phyloP scores from a whole-genome alignment of 2,113 vertebrate species.

The Perccottus glenii region DNA sequence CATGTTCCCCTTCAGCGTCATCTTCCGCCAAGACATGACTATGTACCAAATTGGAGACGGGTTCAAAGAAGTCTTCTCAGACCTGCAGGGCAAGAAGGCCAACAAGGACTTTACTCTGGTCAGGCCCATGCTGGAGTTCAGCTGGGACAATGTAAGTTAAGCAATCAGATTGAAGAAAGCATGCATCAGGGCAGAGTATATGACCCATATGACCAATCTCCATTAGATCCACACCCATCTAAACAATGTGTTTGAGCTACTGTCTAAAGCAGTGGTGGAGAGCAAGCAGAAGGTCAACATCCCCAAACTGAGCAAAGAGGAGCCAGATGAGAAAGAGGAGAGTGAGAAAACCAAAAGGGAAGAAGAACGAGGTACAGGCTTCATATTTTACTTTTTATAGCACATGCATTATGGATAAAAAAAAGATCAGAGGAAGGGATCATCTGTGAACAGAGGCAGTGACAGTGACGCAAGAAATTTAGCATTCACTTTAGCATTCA shows the following conservation, averaged over 20 bases:
- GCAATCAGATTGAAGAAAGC: no score
- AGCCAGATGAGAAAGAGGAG: slow-evolving; percentile 73
- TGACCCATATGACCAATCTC: no score
- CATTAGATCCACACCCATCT: slow-evolving; percentile 77
- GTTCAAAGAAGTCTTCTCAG: slow-evolving; percentile 80
- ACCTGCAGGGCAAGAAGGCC: slow-evolving; percentile 81
- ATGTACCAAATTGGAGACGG: slow-evolving; percentile 79
- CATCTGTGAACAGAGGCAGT: background rate
- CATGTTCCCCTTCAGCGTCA: slow-evolving; percentile 82
- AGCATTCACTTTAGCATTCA: no score
- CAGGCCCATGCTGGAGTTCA: slow-evolving; percentile 81
- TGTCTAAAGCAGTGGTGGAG: slow-evolving; percentile 78
- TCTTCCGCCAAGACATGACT: slow-evolving; percentile 80
- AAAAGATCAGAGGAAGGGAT: slow-evolving; percentile 23
- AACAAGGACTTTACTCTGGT: slow-evolving; percentile 80
- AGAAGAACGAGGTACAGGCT: slow-evolving; percentile 62
- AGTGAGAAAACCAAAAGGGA: slow-evolving; percentile 68
- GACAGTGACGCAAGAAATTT: background rate
- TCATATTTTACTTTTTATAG: background rate
- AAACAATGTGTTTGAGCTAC: slow-evolving; percentile 80
- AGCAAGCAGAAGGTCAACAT: slow-evolving; percentile 80
- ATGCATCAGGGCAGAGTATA: no score
- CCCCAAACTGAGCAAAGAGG: slow-evolving; percentile 71
- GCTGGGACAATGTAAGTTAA: slow-evolving; percentile 57
- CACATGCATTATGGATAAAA: slow-evolving; percentile 12